Percentiles rank a stretch among this genome's conserved stretches.
phyloP scores from a whole-genome alignment of 2,888 invertebrate species.

The Bhutanitis thaidina region DNA sequence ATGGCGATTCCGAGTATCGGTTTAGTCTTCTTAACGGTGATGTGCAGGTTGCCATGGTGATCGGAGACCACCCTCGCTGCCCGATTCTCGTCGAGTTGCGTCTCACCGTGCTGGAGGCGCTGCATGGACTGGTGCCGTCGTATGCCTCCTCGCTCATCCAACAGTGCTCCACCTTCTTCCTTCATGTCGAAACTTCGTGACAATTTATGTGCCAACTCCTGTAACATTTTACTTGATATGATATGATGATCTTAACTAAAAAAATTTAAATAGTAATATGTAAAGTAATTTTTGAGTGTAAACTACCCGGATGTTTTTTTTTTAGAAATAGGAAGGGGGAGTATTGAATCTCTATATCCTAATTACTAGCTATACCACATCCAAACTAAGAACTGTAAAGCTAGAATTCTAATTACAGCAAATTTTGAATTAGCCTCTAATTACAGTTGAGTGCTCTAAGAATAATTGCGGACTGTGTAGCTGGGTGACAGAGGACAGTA shows the following conservation, averaged over 20 bases:
- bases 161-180: conserved; percentile 87
- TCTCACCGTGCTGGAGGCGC: conserved; percentile 82
- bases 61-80: conserved; percentile 87
- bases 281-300: background rate
- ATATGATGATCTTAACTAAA: background rate
- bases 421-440: conserved; percentile 71
- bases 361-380: conserved; percentile 64
- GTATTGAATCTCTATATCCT: conserved; percentile 37
- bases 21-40: conserved; percentile 95
- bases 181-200: conserved; percentile 94
- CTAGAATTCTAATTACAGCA: conserved; percentile 72
- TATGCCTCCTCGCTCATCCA: conserved; percentile 83
- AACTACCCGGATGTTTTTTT: conserved; percentile 13
- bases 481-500: conserved; percentile 74
- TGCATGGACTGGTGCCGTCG: conserved; percentile 89
- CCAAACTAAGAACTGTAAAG: conserved; percentile 62
- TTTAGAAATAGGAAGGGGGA: conserved; percentile 5
- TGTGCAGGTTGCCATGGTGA: conserved; percentile 92
- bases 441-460: conserved; percentile 67
- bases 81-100: conserved; percentile 69
- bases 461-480: conserved; percentile 61
- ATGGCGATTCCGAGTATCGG: conserved; percentile 97
- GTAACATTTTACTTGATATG: conserved; percentile 28
- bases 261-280: background rate
- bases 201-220: conserved; percentile 93